A percentile compares a stretch with the other conserved stretches of the same genome.
Evolutionary conservation across 2,113 vertebrate species (phyloP).

Genomic region (Lipophrys pholis): DNA sequence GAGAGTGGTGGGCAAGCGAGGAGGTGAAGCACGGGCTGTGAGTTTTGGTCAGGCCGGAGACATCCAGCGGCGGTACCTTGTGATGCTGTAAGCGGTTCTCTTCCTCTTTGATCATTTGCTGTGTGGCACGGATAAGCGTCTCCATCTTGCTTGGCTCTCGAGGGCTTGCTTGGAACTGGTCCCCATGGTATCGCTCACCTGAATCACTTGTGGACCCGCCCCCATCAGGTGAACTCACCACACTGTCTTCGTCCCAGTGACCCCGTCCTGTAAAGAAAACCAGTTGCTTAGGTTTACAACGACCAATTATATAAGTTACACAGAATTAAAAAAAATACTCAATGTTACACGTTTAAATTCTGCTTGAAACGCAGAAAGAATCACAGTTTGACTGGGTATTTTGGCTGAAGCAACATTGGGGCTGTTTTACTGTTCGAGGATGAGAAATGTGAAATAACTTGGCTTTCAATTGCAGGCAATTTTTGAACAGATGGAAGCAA

Average conservation of each 20-base stretch:
- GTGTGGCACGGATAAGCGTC: conserved; percentile 96
- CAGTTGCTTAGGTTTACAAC: conserved; percentile 32
- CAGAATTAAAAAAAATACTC: background rate
- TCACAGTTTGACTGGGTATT: conserved; percentile 30
- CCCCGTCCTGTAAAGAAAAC: conserved; percentile 86
- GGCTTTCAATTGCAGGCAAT: conserved; percentile 74
- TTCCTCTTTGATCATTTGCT: conserved; percentile 99
- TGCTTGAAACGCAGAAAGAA: conserved; percentile 39
- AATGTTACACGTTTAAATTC: conserved; percentile 21
- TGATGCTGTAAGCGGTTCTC: conserved; percentile 93
- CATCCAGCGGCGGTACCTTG: conserved; percentile 82
- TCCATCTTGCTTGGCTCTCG: conserved; percentile 99
- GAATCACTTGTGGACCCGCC: conserved; percentile 93
- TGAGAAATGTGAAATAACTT: conserved; percentile 78
- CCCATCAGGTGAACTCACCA: conserved; percentile 96
- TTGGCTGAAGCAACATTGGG: conserved; percentile 56
- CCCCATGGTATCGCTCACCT: conserved; percentile 90
- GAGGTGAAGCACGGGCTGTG: conserved; percentile 89
- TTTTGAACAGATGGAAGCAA: conserved; percentile 83
- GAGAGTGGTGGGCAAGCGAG: conserved; percentile 85
- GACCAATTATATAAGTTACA: conserved; percentile 35
- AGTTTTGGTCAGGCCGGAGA: conserved; percentile 91
- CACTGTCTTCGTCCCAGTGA: conserved; percentile 98
- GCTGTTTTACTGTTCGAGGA: conserved; percentile 64
- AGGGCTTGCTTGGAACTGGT: conserved; percentile 91